Evolutionary conservation across 2,113 vertebrate species (phyloP).

Genomic region (Crypturellus undulatus): DNA sequence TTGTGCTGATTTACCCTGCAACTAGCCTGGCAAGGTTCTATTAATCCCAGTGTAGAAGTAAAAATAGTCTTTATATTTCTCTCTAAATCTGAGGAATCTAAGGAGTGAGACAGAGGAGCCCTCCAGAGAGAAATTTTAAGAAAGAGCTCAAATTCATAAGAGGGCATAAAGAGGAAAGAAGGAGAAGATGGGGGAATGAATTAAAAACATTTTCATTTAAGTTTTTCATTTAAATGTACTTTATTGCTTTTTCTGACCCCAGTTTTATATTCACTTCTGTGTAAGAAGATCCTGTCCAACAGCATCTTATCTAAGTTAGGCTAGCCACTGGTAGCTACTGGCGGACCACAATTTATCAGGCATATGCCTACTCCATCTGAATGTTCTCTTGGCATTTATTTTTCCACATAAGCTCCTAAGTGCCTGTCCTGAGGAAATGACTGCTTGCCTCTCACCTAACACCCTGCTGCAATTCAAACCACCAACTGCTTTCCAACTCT

Average conservation of each 20-base stretch:
- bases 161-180: slow-evolving; percentile 27
- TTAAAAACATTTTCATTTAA: slow-evolving; percentile 34
- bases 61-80: slow-evolving; percentile 52
- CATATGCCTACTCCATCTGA: not conserved
- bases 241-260: not conserved
- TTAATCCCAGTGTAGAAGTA: slow-evolving; percentile 51
- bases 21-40: slow-evolving; percentile 35
- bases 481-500: not conserved
- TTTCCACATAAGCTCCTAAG: not conserved
- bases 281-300: not conserved
- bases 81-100: slow-evolving; percentile 36
- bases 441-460: not conserved
- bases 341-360: not conserved
- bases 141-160: slow-evolving; percentile 46
- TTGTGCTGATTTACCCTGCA: slow-evolving; percentile 58
- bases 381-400: not conserved
- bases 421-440: not conserved
- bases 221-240: slow-evolving; percentile 9
- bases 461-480: not conserved
- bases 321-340: not conserved
- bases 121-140: slow-evolving; percentile 54
- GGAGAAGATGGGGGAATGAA: not conserved
- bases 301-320: not conserved
- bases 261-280: not conserved
- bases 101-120: slow-evolving; percentile 25